Conservation (phyloP, 2,113 vertebrate species). For the Drymodes brunneopygia region DNA sequence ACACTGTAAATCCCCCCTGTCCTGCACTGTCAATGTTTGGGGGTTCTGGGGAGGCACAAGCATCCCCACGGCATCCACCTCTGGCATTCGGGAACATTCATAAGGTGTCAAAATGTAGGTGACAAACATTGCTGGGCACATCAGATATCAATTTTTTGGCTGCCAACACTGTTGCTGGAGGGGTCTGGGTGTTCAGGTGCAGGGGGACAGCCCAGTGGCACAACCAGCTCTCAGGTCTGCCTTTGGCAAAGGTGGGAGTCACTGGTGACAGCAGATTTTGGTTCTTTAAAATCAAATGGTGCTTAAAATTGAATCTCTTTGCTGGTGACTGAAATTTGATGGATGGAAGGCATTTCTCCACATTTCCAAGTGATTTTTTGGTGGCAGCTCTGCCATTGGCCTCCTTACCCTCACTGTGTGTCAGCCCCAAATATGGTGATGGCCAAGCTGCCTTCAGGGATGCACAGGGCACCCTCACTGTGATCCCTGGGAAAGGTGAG, state of each 20-base stretch:
- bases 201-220: not conserved
- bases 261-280: not conserved
- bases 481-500: not conserved
- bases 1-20: not conserved
- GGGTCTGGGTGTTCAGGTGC: fast-evolving
- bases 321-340: not conserved
- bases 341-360: not conserved
- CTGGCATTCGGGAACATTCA: not conserved
- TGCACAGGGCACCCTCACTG: not conserved
- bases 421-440: fast-evolving
- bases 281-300: not conserved
- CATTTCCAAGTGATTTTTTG: not conserved
- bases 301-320: constrained; percentile 37
- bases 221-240: not conserved
- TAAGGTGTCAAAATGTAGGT: not conserved
- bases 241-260: not conserved
- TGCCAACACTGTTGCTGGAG: not conserved
- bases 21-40: fast-evolving
- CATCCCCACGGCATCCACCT: not conserved
- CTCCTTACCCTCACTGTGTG: fast-evolving
- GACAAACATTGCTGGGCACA: not conserved
- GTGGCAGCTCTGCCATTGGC: not conserved
- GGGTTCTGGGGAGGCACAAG: not conserved
- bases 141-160: not conserved
- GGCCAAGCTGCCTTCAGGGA: not conserved